phyloP scores from a whole-genome alignment of 1,140 invertebrate genomes.

The Trichomalopsis sarcophagae region DNA sequence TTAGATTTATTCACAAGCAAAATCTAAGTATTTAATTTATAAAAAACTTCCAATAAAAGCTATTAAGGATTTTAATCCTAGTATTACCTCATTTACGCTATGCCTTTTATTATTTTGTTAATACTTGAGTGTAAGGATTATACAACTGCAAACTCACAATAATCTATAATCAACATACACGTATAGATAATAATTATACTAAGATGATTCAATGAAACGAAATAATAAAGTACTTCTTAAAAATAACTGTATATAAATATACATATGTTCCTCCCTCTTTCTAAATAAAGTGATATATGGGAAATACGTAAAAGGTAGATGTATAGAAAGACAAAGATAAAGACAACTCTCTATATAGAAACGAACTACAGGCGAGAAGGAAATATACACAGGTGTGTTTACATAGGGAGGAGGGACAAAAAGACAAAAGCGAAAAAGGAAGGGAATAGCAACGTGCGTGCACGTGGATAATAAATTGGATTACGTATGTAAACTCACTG shows the following conservation, averaged over 20 bases:
- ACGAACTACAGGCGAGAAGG: neutral
- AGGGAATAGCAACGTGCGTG: constrained; percentile 4
- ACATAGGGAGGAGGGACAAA: neutral
- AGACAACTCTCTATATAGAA: neutral
- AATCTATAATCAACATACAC: too few relatives aligned
- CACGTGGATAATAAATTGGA: constrained; percentile 33
- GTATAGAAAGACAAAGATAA: neutral
- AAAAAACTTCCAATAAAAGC: too few relatives aligned
- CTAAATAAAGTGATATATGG: constrained; percentile 14
- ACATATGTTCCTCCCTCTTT: constrained; percentile 9
- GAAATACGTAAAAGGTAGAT: neutral
- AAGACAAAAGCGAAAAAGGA: neutral
- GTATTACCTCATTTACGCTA: too few relatives aligned
- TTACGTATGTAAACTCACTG: constrained; percentile 86
- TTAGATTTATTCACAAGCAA: too few relatives aligned
- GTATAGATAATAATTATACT: too few relatives aligned
- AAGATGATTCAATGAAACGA: too few relatives aligned
- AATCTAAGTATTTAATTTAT: too few relatives aligned
- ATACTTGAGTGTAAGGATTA: too few relatives aligned
- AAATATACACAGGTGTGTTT: neutral
- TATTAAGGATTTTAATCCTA: too few relatives aligned
- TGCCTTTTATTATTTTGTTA: too few relatives aligned
- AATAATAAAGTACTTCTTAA: too few relatives aligned
- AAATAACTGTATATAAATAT: neutral
- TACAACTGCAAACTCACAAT: too few relatives aligned